These are phyloP conservation scores for Dioctria linearis DNA, from an alignment of 2,888 invertebrate genomes.

Conservation along the genomic window DNA sequence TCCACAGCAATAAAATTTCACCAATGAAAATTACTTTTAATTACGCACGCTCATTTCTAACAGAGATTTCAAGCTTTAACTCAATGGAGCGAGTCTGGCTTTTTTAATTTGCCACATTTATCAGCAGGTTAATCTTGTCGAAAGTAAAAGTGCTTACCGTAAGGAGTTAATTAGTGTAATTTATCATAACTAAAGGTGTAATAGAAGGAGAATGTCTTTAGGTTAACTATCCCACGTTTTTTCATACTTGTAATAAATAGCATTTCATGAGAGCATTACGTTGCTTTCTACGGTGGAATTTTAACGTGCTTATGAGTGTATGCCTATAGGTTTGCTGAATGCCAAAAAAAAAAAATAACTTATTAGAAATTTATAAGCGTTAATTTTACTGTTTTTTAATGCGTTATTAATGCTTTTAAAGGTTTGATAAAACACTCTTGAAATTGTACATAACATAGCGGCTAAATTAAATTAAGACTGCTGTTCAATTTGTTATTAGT, in stretches of 20 bases:
- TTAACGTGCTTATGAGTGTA: too few species aligned
- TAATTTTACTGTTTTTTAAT: too few species aligned
- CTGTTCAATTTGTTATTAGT: too few species aligned
- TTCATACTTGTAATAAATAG: slow-evolving; percentile 19
- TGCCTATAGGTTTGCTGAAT: too few species aligned
- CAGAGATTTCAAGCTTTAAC: slow-evolving; percentile 12
- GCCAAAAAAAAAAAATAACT: too few species aligned
- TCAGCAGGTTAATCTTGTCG: slow-evolving; percentile 8
- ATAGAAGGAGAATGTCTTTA: background rate
- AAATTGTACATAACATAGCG: too few species aligned
- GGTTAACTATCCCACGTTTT: background rate
- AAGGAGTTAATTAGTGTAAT: slow-evolving; percentile 26
- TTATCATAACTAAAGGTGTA: background rate
- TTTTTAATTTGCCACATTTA: slow-evolving; percentile 15
- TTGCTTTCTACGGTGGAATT: too few species aligned
- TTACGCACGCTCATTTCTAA: slow-evolving; percentile 24
- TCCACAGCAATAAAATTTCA: slow-evolving; percentile 26
- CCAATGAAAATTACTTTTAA: slow-evolving; percentile 28
- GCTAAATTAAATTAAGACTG: too few species aligned
- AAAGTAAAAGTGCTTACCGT: slow-evolving; percentile 37
- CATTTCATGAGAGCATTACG: too few species aligned
- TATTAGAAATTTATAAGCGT: too few species aligned
- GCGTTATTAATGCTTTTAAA: too few species aligned
- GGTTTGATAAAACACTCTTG: too few species aligned
- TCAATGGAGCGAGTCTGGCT: background rate